Conservation (phyloP, 2,113 vertebrate species). For the Lepidothrix coronata region DNA sequence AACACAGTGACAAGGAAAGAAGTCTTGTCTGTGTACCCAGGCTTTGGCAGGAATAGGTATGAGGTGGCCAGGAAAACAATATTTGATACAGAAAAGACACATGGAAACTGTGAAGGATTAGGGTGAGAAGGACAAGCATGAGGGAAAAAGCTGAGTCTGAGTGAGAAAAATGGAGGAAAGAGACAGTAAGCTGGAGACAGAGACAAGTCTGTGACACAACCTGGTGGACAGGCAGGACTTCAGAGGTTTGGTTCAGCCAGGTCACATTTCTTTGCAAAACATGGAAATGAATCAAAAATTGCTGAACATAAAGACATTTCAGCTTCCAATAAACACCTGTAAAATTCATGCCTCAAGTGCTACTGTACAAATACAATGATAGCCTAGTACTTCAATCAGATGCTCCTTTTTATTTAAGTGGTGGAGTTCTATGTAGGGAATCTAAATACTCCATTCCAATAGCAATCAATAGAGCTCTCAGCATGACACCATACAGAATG, state of each 20-base stretch:
- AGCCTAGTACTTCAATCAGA: not conserved
- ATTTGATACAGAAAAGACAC: not conserved
- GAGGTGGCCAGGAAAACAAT: not conserved
- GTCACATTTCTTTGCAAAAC: not conserved
- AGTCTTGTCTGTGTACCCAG: not conserved
- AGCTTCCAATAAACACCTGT: not conserved
- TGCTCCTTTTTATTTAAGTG: not conserved
- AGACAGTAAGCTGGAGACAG: not conserved
- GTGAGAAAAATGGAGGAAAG: not conserved
- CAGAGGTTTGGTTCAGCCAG: not conserved
- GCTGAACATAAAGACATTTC: not conserved
- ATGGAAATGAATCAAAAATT: not conserved
- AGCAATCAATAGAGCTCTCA: not conserved
- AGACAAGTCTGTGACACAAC: not conserved
- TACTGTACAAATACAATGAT: not conserved
- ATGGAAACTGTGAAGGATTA: not conserved
- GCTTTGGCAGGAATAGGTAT: rapidly evolving
- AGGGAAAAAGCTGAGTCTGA: not conserved
- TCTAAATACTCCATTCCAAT: not conserved
- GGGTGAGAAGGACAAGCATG: not conserved
- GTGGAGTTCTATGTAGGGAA: not conserved
- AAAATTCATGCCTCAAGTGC: not conserved
- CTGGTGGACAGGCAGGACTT: not conserved
- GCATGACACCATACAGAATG: not conserved
- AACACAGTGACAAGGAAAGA: not conserved